Evolutionary conservation across 2,888 invertebrate genomes (phyloP).

Genomic region (Drosophila hawaiiensis): DNA sequence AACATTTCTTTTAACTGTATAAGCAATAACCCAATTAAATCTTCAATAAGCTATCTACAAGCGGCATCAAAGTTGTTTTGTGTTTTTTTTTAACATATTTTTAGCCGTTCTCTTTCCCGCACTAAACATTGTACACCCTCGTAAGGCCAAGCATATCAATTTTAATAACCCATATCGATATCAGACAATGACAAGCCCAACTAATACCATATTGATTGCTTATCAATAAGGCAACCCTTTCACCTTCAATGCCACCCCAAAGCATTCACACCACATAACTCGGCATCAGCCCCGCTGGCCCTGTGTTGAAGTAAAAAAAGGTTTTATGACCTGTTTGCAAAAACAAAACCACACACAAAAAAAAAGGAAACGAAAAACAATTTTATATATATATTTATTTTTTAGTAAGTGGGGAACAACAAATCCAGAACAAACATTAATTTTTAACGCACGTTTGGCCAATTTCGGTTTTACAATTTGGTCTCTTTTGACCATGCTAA

Average conservation of each 20-base stretch:
- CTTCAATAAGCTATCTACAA: neutral
- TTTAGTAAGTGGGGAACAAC: slow-evolving; percentile 54
- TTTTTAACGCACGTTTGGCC: slow-evolving; percentile 83
- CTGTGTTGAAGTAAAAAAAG: slow-evolving; percentile 81
- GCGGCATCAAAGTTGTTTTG: too few relatives aligned
- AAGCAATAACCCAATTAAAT: neutral
- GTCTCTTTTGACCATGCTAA: slow-evolving; percentile 68
- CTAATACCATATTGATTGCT: slow-evolving; percentile 77
- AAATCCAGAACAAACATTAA: slow-evolving; percentile 81
- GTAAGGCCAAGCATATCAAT: slow-evolving; percentile 38
- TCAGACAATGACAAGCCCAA: slow-evolving; percentile 71
- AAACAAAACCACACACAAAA: slow-evolving; percentile 20
- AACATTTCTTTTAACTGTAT: too few relatives aligned
- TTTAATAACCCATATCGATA: slow-evolving; percentile 68
- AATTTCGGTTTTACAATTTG: slow-evolving; percentile 76
- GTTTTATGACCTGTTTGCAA: slow-evolving; percentile 78
- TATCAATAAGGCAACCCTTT: slow-evolving; percentile 64
- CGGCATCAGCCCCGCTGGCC: slow-evolving; percentile 58
- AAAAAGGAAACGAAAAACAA: slow-evolving; percentile 18
- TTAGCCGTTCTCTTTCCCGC: neutral
- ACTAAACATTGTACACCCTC: slow-evolving; percentile 2
- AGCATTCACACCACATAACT: slow-evolving; percentile 77
- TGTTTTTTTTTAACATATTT: neutral
- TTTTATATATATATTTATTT: slow-evolving; percentile 31
- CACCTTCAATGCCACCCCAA: slow-evolving; percentile 29